phyloP scores from a whole-genome alignment of 2,113 vertebrate genomes.

The Perca flavescens region DNA sequence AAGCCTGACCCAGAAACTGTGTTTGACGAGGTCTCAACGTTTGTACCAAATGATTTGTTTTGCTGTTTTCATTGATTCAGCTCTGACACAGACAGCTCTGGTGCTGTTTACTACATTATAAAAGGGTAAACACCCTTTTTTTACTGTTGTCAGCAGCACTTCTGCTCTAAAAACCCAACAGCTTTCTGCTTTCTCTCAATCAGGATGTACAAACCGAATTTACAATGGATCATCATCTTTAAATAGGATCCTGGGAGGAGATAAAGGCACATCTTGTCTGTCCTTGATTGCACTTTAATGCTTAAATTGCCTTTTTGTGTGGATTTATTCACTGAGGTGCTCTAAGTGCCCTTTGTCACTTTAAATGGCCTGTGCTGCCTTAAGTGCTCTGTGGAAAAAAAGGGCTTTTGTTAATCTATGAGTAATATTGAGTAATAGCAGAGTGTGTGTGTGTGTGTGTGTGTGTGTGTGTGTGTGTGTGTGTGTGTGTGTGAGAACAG shows the following conservation, averaged over 20 bases:
- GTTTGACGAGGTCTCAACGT: neutral
- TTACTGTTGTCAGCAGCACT: neutral
- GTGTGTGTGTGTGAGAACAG: constrained; percentile 7
- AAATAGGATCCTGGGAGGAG: constrained; percentile 13
- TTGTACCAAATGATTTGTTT: too few species aligned
- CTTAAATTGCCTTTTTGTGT: constrained; percentile 57
- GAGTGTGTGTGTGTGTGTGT: constrained; percentile 16
- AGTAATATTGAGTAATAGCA: neutral
- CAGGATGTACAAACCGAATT: neutral
- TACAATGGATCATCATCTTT: constrained; percentile 6
- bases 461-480: constrained; percentile 19
- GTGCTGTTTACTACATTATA: neutral
- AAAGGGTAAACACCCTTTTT: neutral
- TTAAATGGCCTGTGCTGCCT: constrained; percentile 41
- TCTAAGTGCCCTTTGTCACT: constrained; percentile 50
- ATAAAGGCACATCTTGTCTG: neutral
- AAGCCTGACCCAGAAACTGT: neutral
- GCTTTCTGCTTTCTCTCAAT: too few species aligned
- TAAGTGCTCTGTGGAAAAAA: constrained; percentile 30
- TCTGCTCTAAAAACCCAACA: neutral
- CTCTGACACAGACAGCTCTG: neutral
- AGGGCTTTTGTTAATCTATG: constrained; percentile 39
- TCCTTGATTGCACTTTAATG: constrained; percentile 40
- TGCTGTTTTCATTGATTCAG: neutral
- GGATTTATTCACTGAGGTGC: constrained; percentile 41